Evolutionary conservation across 2,888 invertebrate genomes (phyloP).

Genomic region (Drosophila nr. perissopoda): DNA sequence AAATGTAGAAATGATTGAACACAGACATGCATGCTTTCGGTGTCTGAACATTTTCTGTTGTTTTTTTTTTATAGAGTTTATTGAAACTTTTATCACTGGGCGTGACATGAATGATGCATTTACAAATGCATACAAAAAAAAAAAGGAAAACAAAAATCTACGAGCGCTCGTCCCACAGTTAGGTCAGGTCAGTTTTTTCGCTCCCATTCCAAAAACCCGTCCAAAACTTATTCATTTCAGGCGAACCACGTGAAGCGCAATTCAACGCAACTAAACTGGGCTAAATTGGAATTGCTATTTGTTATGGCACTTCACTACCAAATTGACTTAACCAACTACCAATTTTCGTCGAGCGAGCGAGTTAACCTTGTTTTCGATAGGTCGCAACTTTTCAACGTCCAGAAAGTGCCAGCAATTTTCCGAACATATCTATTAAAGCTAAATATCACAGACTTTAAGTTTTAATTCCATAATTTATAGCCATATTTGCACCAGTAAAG

Average conservation of each 20-base stretch:
- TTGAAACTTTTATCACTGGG: constrained; percentile 56
- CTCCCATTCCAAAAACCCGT: constrained; percentile 20
- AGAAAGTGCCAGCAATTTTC: neutral
- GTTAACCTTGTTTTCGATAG: constrained; percentile 31
- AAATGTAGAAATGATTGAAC: constrained; percentile 14
- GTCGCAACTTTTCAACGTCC: neutral
- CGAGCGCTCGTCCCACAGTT: constrained; percentile 21
- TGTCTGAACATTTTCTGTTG: constrained; percentile 17
- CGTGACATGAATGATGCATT: constrained; percentile 61
- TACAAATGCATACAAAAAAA: constrained; percentile 12
- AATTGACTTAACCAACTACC: constrained; percentile 38
- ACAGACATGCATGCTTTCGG: neutral
- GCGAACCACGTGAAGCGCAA: constrained; percentile 15
- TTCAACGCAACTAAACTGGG: constrained; percentile 26
- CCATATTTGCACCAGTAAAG: neutral
- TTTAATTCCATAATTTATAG: neutral
- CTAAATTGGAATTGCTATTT: constrained; percentile 1
- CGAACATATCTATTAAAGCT: neutral
- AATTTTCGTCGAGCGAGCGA: constrained; percentile 31
- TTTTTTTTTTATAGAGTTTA: constrained; percentile 22
- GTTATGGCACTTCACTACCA: constrained; percentile 17
- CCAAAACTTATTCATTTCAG: constrained; percentile 32
- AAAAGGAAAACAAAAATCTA: constrained; percentile 1
- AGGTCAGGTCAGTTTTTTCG: constrained; percentile 57
- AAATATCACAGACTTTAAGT: neutral